These are phyloP conservation scores for Cosmia trapezina DNA, from an alignment of 2,888 invertebrate species.

Conservation along the genomic window DNA sequence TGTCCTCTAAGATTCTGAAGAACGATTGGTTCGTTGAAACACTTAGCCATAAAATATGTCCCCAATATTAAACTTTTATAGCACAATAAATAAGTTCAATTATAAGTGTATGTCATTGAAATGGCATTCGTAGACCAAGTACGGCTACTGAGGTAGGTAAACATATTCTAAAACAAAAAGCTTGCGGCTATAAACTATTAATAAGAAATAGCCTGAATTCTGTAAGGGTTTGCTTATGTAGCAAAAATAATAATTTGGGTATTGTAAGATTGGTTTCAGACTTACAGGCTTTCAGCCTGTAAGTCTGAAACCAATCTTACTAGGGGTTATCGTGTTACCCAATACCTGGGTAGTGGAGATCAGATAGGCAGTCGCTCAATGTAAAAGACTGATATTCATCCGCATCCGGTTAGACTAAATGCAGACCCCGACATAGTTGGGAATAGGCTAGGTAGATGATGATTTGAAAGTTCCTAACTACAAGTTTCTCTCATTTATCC, in stretches of 20 bases:
- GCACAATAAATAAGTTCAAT: constrained; percentile 54
- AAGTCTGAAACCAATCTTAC: background rate
- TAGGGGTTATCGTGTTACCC: background rate
- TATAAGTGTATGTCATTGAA: constrained; percentile 45
- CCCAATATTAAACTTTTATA: constrained; percentile 45
- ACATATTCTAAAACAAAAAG: constrained; percentile 32
- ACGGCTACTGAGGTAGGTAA: constrained; percentile 27
- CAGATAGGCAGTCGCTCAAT: background rate
- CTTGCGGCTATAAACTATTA: background rate
- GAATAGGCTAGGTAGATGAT: background rate
- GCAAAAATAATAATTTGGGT: background rate
- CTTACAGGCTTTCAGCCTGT: too few species aligned
- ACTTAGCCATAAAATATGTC: constrained; percentile 46
- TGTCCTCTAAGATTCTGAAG: constrained; percentile 27
- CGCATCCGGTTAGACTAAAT: too few species aligned
- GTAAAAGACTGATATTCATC: too few species aligned
- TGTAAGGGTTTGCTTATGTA: background rate
- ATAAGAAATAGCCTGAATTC: background rate
- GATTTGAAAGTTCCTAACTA: background rate
- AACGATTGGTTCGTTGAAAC: constrained; percentile 41
- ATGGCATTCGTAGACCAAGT: constrained; percentile 43
- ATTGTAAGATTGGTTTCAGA: too few species aligned
- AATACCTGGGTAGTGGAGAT: background rate
- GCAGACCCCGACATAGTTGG: background rate
- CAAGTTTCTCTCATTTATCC: background rate